Evolutionary conservation across 2,113 vertebrate species (phyloP), one percentile per base, ranked within the genome.

Genomic region (Tetrao urogallus): DNA sequence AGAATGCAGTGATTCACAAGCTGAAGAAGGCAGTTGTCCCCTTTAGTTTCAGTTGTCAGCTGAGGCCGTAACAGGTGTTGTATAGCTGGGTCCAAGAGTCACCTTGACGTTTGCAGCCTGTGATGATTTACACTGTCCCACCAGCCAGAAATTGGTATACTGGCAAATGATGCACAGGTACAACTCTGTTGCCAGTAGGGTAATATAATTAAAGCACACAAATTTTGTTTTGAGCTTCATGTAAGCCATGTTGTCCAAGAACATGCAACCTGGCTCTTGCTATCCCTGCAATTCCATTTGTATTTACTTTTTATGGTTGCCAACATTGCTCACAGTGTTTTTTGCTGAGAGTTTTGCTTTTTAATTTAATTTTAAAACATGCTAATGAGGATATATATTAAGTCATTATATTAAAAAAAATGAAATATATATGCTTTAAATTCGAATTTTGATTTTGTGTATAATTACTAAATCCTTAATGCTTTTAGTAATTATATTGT

Each of bases 191-290:
- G 84, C 84, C 93, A 91, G 82, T 28, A 38, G 82, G 64, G 30
- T 85, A 81, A 94, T 71, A 32, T 71, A 80, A 73, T 93, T 80
- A 86, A 66, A 86, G 32, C 67, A 63, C 24, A 86, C 79, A 89
- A 94, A 86, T 80, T 82, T 30, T 56, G 28, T 90, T 90, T 70
- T 90, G 79, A 83, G 60, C 42, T 88, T 25, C 19, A 2, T 40
- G 9, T 22, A 82, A 80, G 64, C 67, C 85, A 54, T 94, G 82
- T 87, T 92, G 21, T 63, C 81, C 57, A 86, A 77, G 58, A 92
- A 45, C 42, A 5, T 47, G 22, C 58, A 88, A 45, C 30, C 36
- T 82, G 63, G 24, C 16, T 71, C 64, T 77, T 86, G 43, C 40
- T 86, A 48, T 20, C 22, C 40, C 42, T 79, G 15, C 14, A 50